Evolutionary conservation across 2,888 invertebrate genomes (phyloP).

Genomic region (Drosophila anceps): DNA sequence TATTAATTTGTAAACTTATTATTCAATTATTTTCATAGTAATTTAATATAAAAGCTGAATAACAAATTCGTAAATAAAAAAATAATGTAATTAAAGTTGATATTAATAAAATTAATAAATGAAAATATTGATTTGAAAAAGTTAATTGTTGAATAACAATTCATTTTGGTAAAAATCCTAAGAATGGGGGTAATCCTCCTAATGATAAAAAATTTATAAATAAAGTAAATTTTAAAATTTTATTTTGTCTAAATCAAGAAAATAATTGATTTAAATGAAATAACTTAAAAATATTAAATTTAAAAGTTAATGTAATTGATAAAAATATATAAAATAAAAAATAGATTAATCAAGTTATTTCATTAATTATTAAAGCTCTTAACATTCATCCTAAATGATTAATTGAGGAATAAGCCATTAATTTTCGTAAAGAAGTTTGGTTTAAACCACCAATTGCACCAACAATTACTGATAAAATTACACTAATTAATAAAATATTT

Average conservation of each 20-base stretch:
- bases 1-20: too few relatives aligned
- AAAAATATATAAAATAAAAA: conserved; percentile 85
- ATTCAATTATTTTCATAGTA: too few relatives aligned
- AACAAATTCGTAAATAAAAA: conserved; percentile 86
- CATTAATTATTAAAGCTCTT: conserved; percentile 85
- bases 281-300: conserved; percentile 86
- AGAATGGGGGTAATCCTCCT: conserved; percentile 87
- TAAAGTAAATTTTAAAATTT: too few relatives aligned
- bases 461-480: conserved; percentile 86
- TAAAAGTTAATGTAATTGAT: conserved; percentile 85
- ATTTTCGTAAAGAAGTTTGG: conserved; percentile 87
- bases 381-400: conserved; percentile 88
- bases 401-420: conserved; percentile 88
- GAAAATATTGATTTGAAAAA: conserved; percentile 84
- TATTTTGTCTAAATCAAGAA: too few relatives aligned
- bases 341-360: conserved; percentile 86
- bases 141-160: conserved; percentile 87
- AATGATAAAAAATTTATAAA: conserved; percentile 87
- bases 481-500: conserved; percentile 85
- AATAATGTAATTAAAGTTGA: conserved; percentile 87
- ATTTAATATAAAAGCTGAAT: too few relatives aligned
- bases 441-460: conserved; percentile 87
- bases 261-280: too few relatives aligned
- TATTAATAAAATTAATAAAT: conserved; percentile 85
- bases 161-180: conserved; percentile 89